A percentile compares a stretch with the other conserved stretches of the same genome.
Evolutionary conservation across 2,888 invertebrate species (phyloP).

Genomic region (Sympetrum striolatum): DNA sequence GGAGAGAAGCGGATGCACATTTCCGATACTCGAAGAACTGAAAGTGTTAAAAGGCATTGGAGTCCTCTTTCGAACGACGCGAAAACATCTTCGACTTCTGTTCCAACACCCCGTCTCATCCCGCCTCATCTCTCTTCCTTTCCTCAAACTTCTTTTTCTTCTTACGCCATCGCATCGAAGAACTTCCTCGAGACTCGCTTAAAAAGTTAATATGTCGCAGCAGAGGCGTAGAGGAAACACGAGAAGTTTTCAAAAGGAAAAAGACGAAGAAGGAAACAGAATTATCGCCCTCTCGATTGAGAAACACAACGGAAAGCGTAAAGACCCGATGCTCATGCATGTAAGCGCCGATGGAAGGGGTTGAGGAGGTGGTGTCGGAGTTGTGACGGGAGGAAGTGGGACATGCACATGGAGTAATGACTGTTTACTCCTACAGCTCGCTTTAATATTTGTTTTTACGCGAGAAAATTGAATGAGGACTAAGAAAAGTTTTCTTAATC

Average conservation of each 20-base stretch:
- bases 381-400: no score
- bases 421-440: no score
- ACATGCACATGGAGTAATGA: no score
- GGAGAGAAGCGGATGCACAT: no score
- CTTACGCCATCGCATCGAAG: background rate
- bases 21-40: no score
- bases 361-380: background rate
- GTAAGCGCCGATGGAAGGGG: background rate
- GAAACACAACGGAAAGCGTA: background rate
- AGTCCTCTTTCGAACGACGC: background rate
- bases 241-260: background rate
- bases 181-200: background rate
- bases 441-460: no score
- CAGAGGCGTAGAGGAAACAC: background rate
- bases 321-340: background rate
- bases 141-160: background rate
- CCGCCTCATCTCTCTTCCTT: background rate
- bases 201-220: slow-evolving; percentile 1
- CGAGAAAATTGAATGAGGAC: no score
- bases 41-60: no score
- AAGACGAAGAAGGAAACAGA: background rate
- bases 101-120: background rate
- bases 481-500: no score
- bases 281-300: background rate
- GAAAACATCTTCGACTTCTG: background rate